Evolutionary conservation across 2,888 invertebrate genomes (phyloP).

Genomic region (Tetragonula carbonaria): DNA sequence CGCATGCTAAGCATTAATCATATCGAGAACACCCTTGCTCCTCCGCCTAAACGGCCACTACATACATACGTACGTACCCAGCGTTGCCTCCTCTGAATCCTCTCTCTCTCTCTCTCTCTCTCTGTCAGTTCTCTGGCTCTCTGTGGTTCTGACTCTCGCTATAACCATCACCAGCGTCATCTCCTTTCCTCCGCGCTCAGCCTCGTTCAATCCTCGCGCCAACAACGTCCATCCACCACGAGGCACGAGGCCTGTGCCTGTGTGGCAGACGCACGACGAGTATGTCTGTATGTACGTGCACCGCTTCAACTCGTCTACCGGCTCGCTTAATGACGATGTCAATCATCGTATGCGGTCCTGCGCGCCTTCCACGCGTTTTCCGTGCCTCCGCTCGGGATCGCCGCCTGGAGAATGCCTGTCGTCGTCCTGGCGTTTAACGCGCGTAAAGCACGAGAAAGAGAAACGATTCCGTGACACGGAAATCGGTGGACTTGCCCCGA

Average conservation of each 20-base stretch:
- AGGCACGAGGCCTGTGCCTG: constrained; percentile 24
- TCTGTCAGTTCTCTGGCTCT: no score
- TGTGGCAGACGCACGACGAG: constrained; percentile 41
- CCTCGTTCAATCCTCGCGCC: not conserved
- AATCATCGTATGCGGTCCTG: constrained; percentile 61
- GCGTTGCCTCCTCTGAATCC: not conserved
- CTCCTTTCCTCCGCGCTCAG: constrained; percentile 45
- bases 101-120: no score
- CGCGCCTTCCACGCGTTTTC: not conserved
- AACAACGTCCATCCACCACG: constrained; percentile 47
- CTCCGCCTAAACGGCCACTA: constrained; percentile 7
- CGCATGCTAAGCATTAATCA: constrained; percentile 77
- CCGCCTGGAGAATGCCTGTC: not conserved
- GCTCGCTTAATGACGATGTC: constrained; percentile 71
- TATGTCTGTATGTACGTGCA: not conserved
- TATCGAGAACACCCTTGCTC: constrained; percentile 71
- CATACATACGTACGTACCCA: no score
- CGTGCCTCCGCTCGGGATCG: not conserved
- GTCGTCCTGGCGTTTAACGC: constrained; percentile 1
- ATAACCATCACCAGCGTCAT: not conserved
- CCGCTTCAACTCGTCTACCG: constrained; percentile 15
- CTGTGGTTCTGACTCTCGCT: not conserved
- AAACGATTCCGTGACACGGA: constrained; percentile 14
- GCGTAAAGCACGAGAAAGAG: constrained; percentile 12
- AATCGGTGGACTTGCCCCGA: constrained; percentile 8